Percentiles rank a stretch among this genome's conserved stretches.
These are phyloP conservation scores for Vanessa cardui DNA, from an alignment of 2,888 invertebrate species.

Conservation along the genomic window DNA sequence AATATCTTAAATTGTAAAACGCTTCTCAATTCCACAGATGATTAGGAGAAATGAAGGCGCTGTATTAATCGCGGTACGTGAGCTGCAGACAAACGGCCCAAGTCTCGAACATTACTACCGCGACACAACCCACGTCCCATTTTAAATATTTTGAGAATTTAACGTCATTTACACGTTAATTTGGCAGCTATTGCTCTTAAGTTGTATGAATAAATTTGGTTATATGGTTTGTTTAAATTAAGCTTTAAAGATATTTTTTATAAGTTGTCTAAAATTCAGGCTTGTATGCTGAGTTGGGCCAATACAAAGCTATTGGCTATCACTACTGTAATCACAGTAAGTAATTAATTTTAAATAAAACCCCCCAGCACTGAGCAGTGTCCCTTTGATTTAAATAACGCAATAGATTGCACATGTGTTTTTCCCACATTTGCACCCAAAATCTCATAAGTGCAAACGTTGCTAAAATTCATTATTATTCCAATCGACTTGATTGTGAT, in stretches of 20 bases:
- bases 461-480: no score
- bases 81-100: slow-evolving; percentile 43
- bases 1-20: slow-evolving; percentile 28
- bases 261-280: background rate
- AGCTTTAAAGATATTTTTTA: background rate
- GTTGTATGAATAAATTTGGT: background rate
- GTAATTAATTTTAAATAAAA: no score
- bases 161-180: slow-evolving; percentile 6
- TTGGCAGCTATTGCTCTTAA: background rate
- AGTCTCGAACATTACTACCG: slow-evolving; percentile 7
- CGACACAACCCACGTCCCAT: slow-evolving; percentile 13
- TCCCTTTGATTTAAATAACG: no score
- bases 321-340: no score
- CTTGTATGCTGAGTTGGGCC: no score
- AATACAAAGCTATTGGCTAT: no score
- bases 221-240: background rate
- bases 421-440: no score
- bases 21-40: slow-evolving; percentile 27
- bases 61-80: slow-evolving; percentile 60
- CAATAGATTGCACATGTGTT: no score
- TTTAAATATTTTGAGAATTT: slow-evolving; percentile 26
- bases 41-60: slow-evolving; percentile 41
- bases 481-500: background rate
- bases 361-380: no score
- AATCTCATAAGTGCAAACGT: no score